Conservation (phyloP, 2,113 vertebrate genomes). For the Pycnonotus jocosus region DNA sequence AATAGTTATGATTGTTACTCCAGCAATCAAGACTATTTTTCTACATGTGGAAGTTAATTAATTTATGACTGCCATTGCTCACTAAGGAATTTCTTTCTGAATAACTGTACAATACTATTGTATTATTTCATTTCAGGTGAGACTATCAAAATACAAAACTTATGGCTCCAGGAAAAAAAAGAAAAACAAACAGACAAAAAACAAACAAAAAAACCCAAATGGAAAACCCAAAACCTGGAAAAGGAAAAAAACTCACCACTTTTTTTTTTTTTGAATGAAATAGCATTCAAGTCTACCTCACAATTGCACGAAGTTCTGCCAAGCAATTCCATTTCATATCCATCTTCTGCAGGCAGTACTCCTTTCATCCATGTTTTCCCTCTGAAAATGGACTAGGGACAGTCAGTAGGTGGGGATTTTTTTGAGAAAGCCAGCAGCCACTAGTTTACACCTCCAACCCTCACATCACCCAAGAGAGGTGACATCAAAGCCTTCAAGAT, state of each 20-base stretch:
- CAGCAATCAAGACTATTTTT: not conserved
- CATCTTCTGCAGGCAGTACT: not conserved
- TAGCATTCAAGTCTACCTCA: not conserved
- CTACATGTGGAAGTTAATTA: not conserved
- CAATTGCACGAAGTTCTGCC: not conserved
- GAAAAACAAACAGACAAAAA: rapidly evolving
- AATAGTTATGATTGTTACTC: not conserved
- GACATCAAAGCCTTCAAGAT: not conserved
- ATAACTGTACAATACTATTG: not conserved
- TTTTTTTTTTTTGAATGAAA: not conserved
- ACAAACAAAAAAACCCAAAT: not conserved
- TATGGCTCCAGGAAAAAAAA: not conserved
- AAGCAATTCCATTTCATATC: not conserved
- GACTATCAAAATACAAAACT: not conserved
- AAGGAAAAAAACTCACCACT: not conserved
- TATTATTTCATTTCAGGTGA: not conserved
- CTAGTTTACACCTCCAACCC: not conserved
- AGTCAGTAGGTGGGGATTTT: not conserved
- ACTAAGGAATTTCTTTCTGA: not conserved
- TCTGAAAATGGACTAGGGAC: not conserved
- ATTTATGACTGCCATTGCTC: not conserved
- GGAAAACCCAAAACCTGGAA: not conserved
- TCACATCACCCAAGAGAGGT: not conserved
- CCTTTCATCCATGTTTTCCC: not conserved
- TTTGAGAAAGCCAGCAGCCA: not conserved